Conservation (phyloP, 2,888 invertebrate species). For the Pharmacophagus antenor region DNA sequence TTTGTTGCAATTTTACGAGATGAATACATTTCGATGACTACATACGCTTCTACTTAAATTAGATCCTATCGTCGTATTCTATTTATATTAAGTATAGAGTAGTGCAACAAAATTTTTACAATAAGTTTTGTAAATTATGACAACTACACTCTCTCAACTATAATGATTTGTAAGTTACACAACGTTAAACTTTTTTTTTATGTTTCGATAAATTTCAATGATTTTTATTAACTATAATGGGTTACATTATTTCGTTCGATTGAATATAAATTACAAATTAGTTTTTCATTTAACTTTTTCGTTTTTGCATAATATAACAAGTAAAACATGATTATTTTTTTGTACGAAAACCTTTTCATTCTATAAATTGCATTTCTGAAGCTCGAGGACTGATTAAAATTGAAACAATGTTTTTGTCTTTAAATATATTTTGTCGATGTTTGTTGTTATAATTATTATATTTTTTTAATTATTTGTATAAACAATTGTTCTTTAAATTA, state of each 20-base stretch:
- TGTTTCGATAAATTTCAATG: too few relatives aligned
- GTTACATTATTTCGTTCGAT: slow-evolving; percentile 55
- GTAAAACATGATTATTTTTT: slow-evolving; percentile 62
- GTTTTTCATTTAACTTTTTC: slow-evolving; percentile 47
- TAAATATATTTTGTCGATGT: slow-evolving; percentile 82
- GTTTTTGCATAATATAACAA: slow-evolving; percentile 73
- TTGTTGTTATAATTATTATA: slow-evolving; percentile 83
- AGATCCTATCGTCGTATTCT: slow-evolving; percentile 76
- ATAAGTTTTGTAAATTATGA: slow-evolving; percentile 75
- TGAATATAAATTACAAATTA: slow-evolving; percentile 38
- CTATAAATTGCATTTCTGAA: slow-evolving; percentile 80
- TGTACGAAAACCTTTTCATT: slow-evolving; percentile 65
- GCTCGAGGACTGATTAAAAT: slow-evolving; percentile 76
- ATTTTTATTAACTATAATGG: slow-evolving; percentile 42
- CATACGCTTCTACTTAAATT: slow-evolving; percentile 78
- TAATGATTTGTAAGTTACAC: too few relatives aligned
- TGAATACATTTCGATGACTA: slow-evolving; percentile 54
- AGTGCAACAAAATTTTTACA: slow-evolving; percentile 66
- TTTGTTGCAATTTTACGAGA: slow-evolving; percentile 50
- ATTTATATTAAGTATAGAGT: slow-evolving; percentile 76
- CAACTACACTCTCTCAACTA: slow-evolving; percentile 59
- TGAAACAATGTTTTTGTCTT: slow-evolving; percentile 78
- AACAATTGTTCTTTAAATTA: slow-evolving; percentile 88
- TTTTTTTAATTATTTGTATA: slow-evolving; percentile 86
- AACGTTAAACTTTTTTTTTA: too few relatives aligned